These are phyloP conservation scores for Brenthis daphne DNA, from an alignment of 2,888 invertebrate genomes.

Conservation along the genomic window DNA sequence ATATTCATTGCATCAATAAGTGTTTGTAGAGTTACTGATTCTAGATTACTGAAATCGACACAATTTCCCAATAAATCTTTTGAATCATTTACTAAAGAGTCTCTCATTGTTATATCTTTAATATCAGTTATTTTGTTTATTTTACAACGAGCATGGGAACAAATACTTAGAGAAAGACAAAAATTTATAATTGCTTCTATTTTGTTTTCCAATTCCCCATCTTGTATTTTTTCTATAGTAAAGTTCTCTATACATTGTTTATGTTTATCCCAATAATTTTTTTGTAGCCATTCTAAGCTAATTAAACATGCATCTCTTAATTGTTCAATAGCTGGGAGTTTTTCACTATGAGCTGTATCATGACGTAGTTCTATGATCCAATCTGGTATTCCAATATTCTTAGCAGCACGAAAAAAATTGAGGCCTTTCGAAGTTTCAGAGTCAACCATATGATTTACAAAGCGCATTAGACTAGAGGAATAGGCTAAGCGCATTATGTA, in stretches of 20 bases:
- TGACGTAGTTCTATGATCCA: constrained; percentile 92
- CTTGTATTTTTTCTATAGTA: constrained; percentile 52
- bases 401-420: constrained; percentile 82
- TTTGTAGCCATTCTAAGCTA: constrained; percentile 86
- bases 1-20: constrained; percentile 55
- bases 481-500: constrained; percentile 82
- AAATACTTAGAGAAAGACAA: constrained; percentile 67
- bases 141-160: constrained; percentile 61
- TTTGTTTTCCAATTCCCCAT: constrained; percentile 53
- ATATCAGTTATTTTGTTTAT: constrained; percentile 68
- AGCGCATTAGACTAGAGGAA: constrained; percentile 85
- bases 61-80: constrained; percentile 59
- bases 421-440: constrained; percentile 76
- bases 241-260: constrained; percentile 74
- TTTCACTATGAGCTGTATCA: constrained; percentile 87
- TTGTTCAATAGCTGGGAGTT: constrained; percentile 84
- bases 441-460: constrained; percentile 84
- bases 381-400: constrained; percentile 86
- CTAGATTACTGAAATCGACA: constrained; percentile 59
- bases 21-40: constrained; percentile 56
- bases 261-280: constrained; percentile 85
- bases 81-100: constrained; percentile 64
- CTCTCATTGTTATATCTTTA: constrained; percentile 57
- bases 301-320: constrained; percentile 84
- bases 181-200: constrained; percentile 62